A percentile compares a stretch with the other conserved stretches of the same genome.
Evolutionary conservation across 2,113 vertebrate genomes (phyloP).

Genomic region (Echinops telfairi): DNA sequence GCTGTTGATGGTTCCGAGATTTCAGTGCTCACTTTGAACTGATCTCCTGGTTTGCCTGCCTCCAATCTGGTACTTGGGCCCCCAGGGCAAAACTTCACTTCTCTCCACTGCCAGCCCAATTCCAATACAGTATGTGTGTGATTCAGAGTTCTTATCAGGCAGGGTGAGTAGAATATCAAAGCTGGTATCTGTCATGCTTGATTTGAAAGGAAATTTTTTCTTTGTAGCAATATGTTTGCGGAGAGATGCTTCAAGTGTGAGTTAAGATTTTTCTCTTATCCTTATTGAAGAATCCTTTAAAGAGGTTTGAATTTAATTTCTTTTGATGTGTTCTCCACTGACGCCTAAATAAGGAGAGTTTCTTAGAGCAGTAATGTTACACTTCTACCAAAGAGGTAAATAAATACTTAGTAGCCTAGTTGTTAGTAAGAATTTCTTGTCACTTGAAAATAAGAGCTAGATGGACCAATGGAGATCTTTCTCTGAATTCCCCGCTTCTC

Average conservation of each 20-base stretch:
- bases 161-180: conserved; percentile 71
- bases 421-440: conserved; percentile 60
- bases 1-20: conserved; percentile 13
- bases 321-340: conserved; percentile 78
- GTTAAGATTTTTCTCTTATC: conserved; percentile 69
- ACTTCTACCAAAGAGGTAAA: conserved; percentile 60
- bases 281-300: conserved; percentile 75
- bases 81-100: conserved; percentile 63
- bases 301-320: conserved; percentile 76
- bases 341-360: conserved; percentile 65
- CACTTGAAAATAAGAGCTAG: conserved; percentile 2
- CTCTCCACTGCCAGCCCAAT: conserved; percentile 52
- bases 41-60: conserved; percentile 49
- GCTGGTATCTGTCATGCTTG: conserved; percentile 74
- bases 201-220: conserved; percentile 77
- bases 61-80: conserved; percentile 56
- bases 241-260: conserved; percentile 77
- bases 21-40: conserved; percentile 51
- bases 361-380: conserved; percentile 56
- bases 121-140: conserved; percentile 25
- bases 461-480: conserved; percentile 32
- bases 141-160: conserved; percentile 67
- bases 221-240: conserved; percentile 77
- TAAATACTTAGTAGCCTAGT: conserved; percentile 53
- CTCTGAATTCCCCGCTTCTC: not conserved